Evolutionary conservation across 1,140 invertebrate species (phyloP).

Genomic region (Diachasma alloeum): DNA sequence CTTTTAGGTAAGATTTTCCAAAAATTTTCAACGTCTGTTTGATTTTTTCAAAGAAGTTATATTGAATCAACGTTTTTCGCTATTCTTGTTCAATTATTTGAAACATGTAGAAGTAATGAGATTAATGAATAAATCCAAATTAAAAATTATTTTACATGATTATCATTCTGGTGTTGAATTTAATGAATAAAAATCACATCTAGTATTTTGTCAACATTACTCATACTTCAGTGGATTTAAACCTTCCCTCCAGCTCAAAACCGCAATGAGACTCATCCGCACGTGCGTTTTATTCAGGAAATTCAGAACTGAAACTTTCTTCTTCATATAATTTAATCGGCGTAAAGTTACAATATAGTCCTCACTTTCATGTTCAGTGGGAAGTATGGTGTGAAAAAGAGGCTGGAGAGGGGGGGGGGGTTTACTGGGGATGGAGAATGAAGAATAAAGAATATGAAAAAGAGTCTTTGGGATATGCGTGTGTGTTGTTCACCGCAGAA

Average conservation of each 20-base stretch:
- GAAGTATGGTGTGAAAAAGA: neutral
- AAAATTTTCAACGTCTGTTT: neutral
- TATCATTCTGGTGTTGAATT: neutral
- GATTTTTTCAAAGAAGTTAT: neutral
- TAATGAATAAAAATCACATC: neutral
- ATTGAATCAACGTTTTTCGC: no score
- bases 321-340: conserved; percentile 22
- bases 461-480: conserved; percentile 13
- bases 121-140: neutral
- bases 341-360: conserved; percentile 18
- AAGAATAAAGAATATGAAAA: conserved; percentile 14
- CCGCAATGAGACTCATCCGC: neutral
- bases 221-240: neutral
- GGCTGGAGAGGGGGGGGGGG: neutral
- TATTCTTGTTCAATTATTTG: neutral
- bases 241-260: neutral
- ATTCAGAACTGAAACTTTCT: conserved; percentile 1
- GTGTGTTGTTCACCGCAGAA: conserved; percentile 31
- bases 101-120: neutral
- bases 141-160: neutral
- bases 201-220: neutral
- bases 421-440: neutral
- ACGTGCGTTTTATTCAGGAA: neutral
- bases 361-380: neutral
- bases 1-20: neutral